These are phyloP conservation scores for Mercenaria mercenaria DNA, from an alignment of 1,140 invertebrate species.

Conservation along the genomic window DNA sequence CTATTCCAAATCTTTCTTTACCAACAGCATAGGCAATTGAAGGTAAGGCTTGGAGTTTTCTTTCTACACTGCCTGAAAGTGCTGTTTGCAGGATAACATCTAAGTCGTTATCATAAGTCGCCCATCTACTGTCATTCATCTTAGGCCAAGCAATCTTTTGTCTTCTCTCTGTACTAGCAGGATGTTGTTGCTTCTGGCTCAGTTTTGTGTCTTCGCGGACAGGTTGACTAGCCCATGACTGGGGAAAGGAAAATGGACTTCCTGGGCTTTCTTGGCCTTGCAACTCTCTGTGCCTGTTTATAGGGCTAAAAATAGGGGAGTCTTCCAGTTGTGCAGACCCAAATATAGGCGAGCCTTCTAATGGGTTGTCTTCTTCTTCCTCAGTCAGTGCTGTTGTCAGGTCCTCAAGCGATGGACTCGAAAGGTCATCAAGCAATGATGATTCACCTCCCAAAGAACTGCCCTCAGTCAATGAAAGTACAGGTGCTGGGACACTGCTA, in stretches of 20 bases:
- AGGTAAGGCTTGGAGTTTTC: not conserved
- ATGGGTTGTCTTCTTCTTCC: not conserved
- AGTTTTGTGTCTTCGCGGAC: no score
- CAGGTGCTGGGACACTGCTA: not conserved
- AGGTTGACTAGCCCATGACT: no score
- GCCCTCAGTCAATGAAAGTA: not conserved
- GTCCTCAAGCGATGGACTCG: no score
- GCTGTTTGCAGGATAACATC: not conserved
- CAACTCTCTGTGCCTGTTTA: not conserved
- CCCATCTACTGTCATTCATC: not conserved
- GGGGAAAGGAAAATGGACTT: no score
- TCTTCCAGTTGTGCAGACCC: not conserved
- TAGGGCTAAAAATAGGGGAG: not conserved
- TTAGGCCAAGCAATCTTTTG: no score
- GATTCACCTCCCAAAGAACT: not conserved
- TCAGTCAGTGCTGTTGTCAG: not conserved
- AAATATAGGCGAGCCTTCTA: not conserved
- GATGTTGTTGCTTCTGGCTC: no score
- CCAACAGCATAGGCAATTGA: no score
- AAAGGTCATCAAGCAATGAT: no score
- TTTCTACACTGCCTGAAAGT: conserved; percentile 19
- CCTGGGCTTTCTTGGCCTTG: not conserved
- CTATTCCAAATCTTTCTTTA: not conserved
- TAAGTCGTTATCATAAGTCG: not conserved
- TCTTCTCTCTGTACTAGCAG: no score